These are phyloP conservation scores for Buphagus erythrorhynchus DNA, from an alignment of 2,797 vertebrate species.

Conservation along the genomic window DNA sequence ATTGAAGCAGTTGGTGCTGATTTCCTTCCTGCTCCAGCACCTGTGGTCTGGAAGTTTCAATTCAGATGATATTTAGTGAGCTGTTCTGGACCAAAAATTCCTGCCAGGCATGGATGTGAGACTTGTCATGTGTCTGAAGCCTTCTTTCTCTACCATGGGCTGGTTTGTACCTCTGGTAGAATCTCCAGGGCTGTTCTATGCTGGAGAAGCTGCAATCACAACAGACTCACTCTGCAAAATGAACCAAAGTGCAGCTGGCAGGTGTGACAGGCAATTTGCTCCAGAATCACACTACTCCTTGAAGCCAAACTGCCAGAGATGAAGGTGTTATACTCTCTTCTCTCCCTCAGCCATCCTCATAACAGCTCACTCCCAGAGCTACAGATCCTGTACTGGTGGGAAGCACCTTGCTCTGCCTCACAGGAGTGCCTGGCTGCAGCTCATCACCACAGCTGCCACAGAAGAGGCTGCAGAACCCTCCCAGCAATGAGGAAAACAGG, in stretches of 20 bases:
- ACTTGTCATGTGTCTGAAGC: neutral
- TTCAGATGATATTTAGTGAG: neutral
- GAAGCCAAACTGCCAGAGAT: neutral
- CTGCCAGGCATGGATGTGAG: neutral
- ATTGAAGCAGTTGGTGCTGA: neutral
- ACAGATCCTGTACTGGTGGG: neutral
- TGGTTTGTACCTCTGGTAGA: neutral
- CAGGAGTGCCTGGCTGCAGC: accelerated
- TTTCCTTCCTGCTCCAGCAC: neutral
- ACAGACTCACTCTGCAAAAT: neutral
- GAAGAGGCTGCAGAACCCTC: neutral
- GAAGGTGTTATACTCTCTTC: neutral
- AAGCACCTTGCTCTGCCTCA: neutral
- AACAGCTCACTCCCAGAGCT: neutral
- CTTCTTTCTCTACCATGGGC: neutral
- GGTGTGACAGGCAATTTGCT: neutral
- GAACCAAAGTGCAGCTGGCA: neutral
- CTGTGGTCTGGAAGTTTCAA: neutral
- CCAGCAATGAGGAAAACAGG: neutral
- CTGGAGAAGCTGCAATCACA: neutral
- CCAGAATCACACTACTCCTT: neutral
- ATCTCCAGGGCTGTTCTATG: neutral
- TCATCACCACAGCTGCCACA: neutral
- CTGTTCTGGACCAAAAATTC: neutral
- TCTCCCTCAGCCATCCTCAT: neutral